Base-by-base conservation (phyloP, 2,113 vertebrate genomes). In the Aptenodytes patagonicus region DNA sequence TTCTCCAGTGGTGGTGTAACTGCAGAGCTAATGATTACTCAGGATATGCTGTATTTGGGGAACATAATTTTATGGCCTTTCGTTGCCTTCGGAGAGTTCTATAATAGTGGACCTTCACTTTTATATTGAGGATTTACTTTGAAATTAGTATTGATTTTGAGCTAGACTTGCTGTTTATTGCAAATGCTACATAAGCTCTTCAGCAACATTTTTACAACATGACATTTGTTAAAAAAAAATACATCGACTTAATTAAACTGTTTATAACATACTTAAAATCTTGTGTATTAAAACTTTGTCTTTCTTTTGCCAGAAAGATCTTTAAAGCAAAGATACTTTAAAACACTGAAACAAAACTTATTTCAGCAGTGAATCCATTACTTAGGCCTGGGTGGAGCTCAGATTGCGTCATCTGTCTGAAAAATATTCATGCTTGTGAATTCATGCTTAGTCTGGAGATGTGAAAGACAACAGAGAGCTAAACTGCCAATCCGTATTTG, bases 391-490 rank as follows among this genome's bases (percentile, higher is more conserved):
- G 44, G 22, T 85, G 47, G 85, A 70, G 42, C 72, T 87, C 31
- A 31, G 36, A 5, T 87, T 47, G 17, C 1, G 0, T 95, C 3
- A 78, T 70, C 36, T 72, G 44, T 87, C 49, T 89, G 81, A 72
- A 87, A 80, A 77, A 57, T 81, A 58, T 2, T 85, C 55, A 26
- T 71, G 31, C 22, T 24, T 80, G 7, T 69, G 58, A 57, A 47
- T 40, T 90, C 54, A 3, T 73, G 57, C 46, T 38, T 83, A 16
- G 66, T 83, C 20, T 79, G 42, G 36, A 51, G n/a, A 40, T 26
- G 5, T 0, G 1, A 44, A 82, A 75, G 31, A 26, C 46, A 28
- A 34, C 34, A 70, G 47, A 15, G 31, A 0, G 10, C 69, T 54
- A 40, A 93, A 47, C 10, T 61, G 57, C 44, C 71, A 19, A 52